phyloP scores from a whole-genome alignment of 2,797 vertebrate species.

The Siniperca undulata region DNA sequence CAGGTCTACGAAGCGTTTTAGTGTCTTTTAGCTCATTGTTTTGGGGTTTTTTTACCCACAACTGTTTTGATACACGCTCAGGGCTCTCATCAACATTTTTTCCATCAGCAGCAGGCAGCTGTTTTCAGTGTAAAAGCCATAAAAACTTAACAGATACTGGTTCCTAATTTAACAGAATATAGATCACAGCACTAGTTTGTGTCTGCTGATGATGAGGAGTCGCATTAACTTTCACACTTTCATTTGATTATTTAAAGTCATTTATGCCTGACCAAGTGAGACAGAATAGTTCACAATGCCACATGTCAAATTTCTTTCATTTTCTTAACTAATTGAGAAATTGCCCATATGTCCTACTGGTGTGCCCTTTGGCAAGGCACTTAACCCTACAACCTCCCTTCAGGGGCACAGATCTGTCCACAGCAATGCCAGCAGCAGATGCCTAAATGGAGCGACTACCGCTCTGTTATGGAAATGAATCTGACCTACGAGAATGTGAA shows the following conservation, averaged over 20 bases:
- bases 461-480: constrained; percentile 36
- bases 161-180: constrained; percentile 34
- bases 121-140: not conserved
- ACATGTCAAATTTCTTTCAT: not conserved
- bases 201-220: not conserved
- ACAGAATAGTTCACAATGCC: not conserved
- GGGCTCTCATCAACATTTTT: too few species aligned
- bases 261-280: not conserved
- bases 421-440: constrained; percentile 49
- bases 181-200: constrained; percentile 16
- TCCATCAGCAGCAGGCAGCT: too few species aligned
- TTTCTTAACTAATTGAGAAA: constrained; percentile 6
- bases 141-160: constrained; percentile 4
- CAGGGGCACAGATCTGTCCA: constrained; percentile 16
- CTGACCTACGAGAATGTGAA: constrained; percentile 37
- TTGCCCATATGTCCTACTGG: constrained; percentile 6
- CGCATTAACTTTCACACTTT: constrained; percentile 4
- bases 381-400: constrained; percentile 41
- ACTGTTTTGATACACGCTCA: not conserved
- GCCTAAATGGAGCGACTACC: constrained; percentile 26
- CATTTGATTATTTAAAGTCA: not conserved
- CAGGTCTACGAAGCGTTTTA: not conserved
- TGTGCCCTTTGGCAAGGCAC: constrained; percentile 36
- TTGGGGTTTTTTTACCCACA: not conserved
- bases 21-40: not conserved